Evolutionary conservation across 2,888 invertebrate genomes (phyloP), one percentile per base, ranked within the genome.

Genomic region (Heliothis peltigera): DNA sequence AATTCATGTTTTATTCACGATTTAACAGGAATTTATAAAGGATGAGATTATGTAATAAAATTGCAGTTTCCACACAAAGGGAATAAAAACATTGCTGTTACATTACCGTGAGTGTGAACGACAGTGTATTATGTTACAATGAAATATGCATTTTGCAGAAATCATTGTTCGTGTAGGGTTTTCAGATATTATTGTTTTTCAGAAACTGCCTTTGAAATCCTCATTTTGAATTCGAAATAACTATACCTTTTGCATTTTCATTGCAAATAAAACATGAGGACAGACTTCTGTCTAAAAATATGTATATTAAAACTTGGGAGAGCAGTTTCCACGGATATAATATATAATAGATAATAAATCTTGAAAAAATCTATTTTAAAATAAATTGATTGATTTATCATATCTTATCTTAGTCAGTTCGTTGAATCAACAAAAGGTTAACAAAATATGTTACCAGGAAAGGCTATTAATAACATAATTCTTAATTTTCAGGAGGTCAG

Each of bases 1-100:
- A 72, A 65, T 53, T 64, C 7, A 60, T 58, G 56, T 25, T 47
- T 69, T 63, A 46, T 52, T 56, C 39, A 47, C 47, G 17, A 44
- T 62, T 62, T 74, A 75, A 59, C 47, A 51, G 59, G 18, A 57
- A 49, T 18, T 48, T 55, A 62, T 66, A 39, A 52, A 22, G 54
- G 19, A 54, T 39, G 63, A 44, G 43, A 64, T 78, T 65, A 66
- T 67, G 66, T 25, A 67, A 71, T 63, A 61, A 59, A 70, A 42
- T 21, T 21, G 43, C n/a, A 8, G 53, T 53, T 62, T 56, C 42
- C 62, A 44, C 17, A 66, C 67, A 68, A 68, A 66, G 56, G 57
- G 28, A 58, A 70, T 63, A 73, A 76, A 72, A 70, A 74, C 72
- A 63, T 59, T 64, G 67, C 61, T 74, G 69, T 67, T 74, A 47